phyloP scores from a whole-genome alignment of 2,797 vertebrate genomes.

The Melopsittacus undulatus region DNA sequence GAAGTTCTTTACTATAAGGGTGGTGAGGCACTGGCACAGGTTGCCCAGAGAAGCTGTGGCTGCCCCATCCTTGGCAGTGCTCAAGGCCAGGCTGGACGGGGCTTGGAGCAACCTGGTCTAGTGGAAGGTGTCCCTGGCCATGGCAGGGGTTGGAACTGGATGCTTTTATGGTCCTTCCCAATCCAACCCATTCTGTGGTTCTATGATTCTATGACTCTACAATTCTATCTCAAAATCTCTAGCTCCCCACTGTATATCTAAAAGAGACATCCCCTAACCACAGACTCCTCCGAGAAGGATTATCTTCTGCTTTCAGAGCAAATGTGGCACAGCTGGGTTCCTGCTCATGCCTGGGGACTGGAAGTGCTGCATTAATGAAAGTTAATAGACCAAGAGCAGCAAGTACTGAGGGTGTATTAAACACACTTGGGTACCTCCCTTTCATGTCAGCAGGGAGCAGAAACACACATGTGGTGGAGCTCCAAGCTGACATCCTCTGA shows the following conservation, averaged over 20 bases:
- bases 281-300: not conserved
- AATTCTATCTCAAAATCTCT: not conserved
- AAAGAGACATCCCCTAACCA: not conserved
- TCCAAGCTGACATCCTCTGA: not conserved
- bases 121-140: not conserved
- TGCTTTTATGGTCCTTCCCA: not conserved
- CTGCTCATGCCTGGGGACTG: not conserved
- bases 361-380: not conserved
- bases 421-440: not conserved
- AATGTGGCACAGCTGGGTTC: not conserved
- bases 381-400: not conserved
- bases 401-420: not conserved
- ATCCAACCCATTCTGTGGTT: not conserved
- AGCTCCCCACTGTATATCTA: not conserved
- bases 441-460: not conserved
- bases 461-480: not conserved
- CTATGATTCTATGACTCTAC: not conserved
- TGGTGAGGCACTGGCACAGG: not conserved
- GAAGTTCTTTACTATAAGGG: not conserved
- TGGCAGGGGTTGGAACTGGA: not conserved
- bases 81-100: not conserved
- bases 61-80: not conserved
- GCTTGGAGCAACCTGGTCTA: not conserved
- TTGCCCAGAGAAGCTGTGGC: not conserved
- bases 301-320: not conserved